These are phyloP conservation scores for Ctenicera cuprea DNA, from an alignment of 2,888 invertebrate species.

Conservation along the genomic window DNA sequence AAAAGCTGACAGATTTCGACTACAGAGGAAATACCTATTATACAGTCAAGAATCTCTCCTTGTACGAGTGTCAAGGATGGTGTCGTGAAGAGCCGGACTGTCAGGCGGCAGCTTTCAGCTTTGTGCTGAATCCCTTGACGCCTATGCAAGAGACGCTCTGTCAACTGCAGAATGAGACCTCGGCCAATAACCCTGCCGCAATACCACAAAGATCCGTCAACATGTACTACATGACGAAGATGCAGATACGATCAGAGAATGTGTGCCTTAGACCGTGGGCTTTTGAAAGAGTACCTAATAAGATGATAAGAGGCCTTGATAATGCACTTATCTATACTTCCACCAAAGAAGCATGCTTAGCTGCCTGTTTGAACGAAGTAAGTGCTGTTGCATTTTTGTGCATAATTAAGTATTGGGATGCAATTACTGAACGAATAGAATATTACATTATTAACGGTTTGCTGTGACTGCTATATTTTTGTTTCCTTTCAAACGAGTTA, in stretches of 20 bases:
- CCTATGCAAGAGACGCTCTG: constrained; percentile 94
- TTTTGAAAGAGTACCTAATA: constrained; percentile 94
- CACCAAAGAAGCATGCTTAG: constrained; percentile 94
- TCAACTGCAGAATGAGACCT: constrained; percentile 93
- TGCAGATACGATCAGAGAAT: constrained; percentile 92
- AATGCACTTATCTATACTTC: constrained; percentile 95
- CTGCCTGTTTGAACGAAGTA: constrained; percentile 94
- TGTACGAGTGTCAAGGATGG: constrained; percentile 97
- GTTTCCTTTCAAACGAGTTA: too few species aligned
- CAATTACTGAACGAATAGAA: background rate
- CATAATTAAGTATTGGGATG: background rate
- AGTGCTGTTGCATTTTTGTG: constrained; percentile 45
- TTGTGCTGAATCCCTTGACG: constrained; percentile 93
- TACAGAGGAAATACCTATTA: constrained; percentile 94
- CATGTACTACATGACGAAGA: constrained; percentile 96
- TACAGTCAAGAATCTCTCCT: constrained; percentile 91
- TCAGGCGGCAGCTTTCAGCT: constrained; percentile 94
- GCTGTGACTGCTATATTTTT: background rate
- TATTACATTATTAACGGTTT: background rate
- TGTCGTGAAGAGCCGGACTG: constrained; percentile 94
- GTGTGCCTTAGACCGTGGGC: constrained; percentile 94
- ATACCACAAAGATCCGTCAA: constrained; percentile 89
- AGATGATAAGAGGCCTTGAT: constrained; percentile 92
- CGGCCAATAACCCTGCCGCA: constrained; percentile 91
- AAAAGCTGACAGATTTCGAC: constrained; percentile 94